Evolutionary conservation across 2,113 vertebrate species (phyloP), one percentile per base, ranked within the genome.

Genomic region (Mesocricetus auratus): DNA sequence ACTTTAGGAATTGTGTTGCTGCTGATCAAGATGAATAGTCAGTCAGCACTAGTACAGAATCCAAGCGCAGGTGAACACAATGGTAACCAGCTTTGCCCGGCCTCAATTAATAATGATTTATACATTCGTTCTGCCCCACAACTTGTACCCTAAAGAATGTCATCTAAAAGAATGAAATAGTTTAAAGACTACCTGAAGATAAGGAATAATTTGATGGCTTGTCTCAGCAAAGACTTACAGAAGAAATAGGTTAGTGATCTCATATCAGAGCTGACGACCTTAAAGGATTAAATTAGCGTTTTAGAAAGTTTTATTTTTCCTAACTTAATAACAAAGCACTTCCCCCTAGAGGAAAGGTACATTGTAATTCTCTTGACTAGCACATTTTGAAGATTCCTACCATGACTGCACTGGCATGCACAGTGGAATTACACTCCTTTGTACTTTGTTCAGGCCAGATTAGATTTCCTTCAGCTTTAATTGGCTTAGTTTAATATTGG

Each of bases 101-200:
- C 79, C 89, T 97, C 97, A 97, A 96, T 97, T 93, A 97, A 96
- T 96, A 90, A 53, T 75, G 95, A 96, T 94, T 94, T 93, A 53
- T 78, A 78, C 17, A 89, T 95, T 97, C 93, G 89, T 95, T 96
- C 69, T 8, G 62, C 42, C 26, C 60, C 1, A 5, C 45, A 95
- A 60, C 42, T 56, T 66, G 62, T 89, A 92, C 75, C 75, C 64
- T 22, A 95, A 21, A 71, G 91, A 94, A 82, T n/a, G 86, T 86
- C 45, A 68, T 93, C 93, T 45, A 96, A 81, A 96, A 36, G 11
- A 92, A 78, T 94, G 73, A 93, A 94, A 68, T 77, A 71, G 50
- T 95, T 95, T 96, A 93, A 93, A 97, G 89, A 47, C 66, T 94
- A 86, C 56, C 47, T 77, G 64, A 97, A 82, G 91, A 91, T 39